Evolutionary conservation across 2,888 invertebrate species (phyloP).

Genomic region (Beris chalybata): DNA sequence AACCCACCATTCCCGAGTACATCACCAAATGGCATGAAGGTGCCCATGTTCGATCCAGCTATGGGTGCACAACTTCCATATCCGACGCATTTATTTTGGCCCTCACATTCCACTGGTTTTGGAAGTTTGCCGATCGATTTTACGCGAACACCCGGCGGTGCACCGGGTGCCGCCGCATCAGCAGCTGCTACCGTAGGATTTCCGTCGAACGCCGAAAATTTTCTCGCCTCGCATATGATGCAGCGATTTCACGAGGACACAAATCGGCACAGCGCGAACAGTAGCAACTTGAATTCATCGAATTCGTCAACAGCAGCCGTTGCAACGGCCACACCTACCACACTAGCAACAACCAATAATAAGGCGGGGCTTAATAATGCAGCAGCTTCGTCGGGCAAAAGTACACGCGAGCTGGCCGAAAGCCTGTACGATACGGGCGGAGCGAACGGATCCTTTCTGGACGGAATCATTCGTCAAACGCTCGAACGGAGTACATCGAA

Average conservation of each 20-base stretch:
- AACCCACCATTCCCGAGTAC: slow-evolving; percentile 59
- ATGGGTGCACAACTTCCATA: slow-evolving; percentile 63
- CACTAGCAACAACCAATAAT: slow-evolving; percentile 5
- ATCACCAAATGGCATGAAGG: slow-evolving; percentile 72
- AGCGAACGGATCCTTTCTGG: slow-evolving; percentile 75
- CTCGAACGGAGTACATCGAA: slow-evolving; percentile 66
- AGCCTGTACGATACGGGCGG: slow-evolving; percentile 64
- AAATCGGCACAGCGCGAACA: slow-evolving; percentile 49
- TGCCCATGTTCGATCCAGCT: slow-evolving; percentile 66
- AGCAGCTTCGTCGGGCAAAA: slow-evolving; percentile 47
- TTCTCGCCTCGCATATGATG: slow-evolving; percentile 79
- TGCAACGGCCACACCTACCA: not conserved
- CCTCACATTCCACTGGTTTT: slow-evolving; percentile 61
- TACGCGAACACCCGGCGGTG: slow-evolving; percentile 52
- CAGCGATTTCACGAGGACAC: slow-evolving; percentile 76
- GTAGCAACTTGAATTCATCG: slow-evolving; percentile 19
- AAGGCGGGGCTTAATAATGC: slow-evolving; percentile 11
- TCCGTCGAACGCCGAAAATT: slow-evolving; percentile 63
- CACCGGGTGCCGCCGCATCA: slow-evolving; percentile 51
- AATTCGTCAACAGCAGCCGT: not conserved
- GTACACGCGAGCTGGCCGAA: slow-evolving; percentile 64
- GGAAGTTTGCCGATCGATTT: slow-evolving; percentile 60
- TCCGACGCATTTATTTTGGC: slow-evolving; percentile 76
- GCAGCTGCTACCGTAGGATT: slow-evolving; percentile 55
- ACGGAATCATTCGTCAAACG: slow-evolving; percentile 81